Conservation (phyloP, 2,113 vertebrate genomes). For the Ancistrus triradiatus region DNA sequence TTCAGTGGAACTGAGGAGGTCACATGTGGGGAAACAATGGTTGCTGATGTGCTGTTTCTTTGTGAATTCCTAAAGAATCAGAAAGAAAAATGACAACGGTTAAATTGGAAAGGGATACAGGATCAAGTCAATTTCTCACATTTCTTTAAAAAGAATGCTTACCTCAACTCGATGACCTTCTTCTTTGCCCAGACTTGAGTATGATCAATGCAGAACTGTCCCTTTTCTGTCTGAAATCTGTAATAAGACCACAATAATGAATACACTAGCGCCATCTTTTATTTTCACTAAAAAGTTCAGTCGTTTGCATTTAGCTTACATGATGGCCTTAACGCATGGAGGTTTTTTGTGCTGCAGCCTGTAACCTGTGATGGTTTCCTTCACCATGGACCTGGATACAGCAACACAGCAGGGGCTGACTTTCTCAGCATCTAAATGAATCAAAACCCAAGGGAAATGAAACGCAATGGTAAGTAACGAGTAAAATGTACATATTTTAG, state of each 20-base stretch:
- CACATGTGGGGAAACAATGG: not conserved
- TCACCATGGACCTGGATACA: not conserved
- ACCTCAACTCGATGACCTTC: not conserved
- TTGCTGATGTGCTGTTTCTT: not conserved
- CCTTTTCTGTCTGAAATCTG: slow-evolving; percentile 1
- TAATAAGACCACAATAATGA: not conserved
- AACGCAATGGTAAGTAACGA: not conserved
- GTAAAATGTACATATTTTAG: too few relatives aligned
- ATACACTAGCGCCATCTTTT: not conserved
- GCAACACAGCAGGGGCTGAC: slow-evolving; percentile 1
- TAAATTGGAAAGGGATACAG: not conserved
- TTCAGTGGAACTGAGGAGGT: not conserved
- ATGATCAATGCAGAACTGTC: slow-evolving; percentile 10
- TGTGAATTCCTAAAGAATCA: slow-evolving; percentile 2
- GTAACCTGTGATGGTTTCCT: not conserved
- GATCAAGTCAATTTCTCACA: too few relatives aligned
- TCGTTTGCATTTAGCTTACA: slow-evolving; percentile 11
- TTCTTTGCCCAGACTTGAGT: not conserved
- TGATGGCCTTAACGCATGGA: slow-evolving; percentile 14
- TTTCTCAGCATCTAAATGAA: slow-evolving; percentile 6
- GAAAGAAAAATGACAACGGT: not conserved
- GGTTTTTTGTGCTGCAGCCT: not conserved
- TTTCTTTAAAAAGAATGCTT: not conserved
- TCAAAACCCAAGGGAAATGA: not conserved
- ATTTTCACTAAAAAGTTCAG: not conserved